Evolutionary conservation across 2,113 vertebrate species (phyloP), one percentile per base, ranked within the genome.

Genomic region (Oryzias javanicus): DNA sequence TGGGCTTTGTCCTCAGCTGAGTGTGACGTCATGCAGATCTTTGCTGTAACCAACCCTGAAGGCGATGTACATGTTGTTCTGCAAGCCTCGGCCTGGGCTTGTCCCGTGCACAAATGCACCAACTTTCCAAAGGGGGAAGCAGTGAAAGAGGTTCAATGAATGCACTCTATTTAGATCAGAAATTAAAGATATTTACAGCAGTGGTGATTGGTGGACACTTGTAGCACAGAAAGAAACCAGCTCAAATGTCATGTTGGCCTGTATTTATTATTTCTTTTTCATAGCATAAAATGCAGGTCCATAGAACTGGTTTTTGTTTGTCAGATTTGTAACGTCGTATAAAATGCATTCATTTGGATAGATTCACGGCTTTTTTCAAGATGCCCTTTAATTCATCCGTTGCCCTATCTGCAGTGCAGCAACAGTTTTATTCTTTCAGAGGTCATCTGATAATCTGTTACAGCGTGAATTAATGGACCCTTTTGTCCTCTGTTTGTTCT

Each of bases 1-100:
- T 83, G 76, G 87, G 84, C 84, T 86, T 89, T 89, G 88, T 89
- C 88, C 86, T 88, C 86, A 88, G 88, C 78, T 86, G 86, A 77
- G 84, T 83, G 88, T 87, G 88, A 86, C 76, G 82, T 89, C 86
- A 88, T 75, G 64, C 48, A 66, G 72, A 76, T 77, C 69, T 76
- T 76, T 65, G 68, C 65, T 74, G 55, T 82, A 81, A 67, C 68
- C 60, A 82, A 59, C 64, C 76, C 70, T 64, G 53, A 72, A 79
- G 81, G 72, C 69, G 46, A 82, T 71, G 75, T 79, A 60, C 58
- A 60, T 75, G 70, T 59, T 73, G 47, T 67, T 70, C 25, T 60
- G 64, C 35, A 62, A 65, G 53, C 70, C 67, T 48, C 29, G 54
- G 60, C 57, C 72, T 66, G 70, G 81, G 67, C 76, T 70, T 80